Conservation (phyloP, 2,888 invertebrate species). For the Vannuccia rotundouncinata region DNA sequence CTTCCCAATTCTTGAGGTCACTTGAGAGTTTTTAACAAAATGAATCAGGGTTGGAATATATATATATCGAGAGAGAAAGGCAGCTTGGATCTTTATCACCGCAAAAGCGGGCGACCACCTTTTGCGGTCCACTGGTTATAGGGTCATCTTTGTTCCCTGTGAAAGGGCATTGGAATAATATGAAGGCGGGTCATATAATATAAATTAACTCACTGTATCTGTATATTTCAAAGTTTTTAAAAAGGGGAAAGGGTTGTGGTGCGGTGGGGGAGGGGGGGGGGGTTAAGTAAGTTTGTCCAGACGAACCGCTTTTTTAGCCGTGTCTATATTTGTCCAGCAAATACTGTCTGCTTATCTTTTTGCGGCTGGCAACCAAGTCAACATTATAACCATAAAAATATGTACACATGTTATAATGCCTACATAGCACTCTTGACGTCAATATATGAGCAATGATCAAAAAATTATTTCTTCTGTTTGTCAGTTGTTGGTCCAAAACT, state of each 20-base stretch:
- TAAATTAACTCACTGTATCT: too few species aligned
- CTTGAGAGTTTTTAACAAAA: not conserved
- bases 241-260: too few species aligned
- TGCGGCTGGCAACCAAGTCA: not conserved
- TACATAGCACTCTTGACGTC: too few species aligned
- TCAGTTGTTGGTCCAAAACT: not conserved
- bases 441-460: too few species aligned
- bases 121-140: not conserved
- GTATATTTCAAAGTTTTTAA: too few species aligned
- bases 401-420: too few species aligned
- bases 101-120: not conserved
- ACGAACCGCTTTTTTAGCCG: not conserved
- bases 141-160: not conserved
- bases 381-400: too few species aligned
- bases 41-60: too few species aligned
- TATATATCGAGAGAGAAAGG: too few species aligned
- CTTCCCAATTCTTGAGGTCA: not conserved
- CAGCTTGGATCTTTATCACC: not conserved
- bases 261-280: too few species aligned
- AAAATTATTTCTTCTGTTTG: not conserved
- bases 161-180: not conserved
- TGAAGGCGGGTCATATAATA: not conserved
- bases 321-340: not conserved
- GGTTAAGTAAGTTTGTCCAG: not conserved
- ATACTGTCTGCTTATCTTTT: not conserved